These are phyloP conservation scores for Labeo calbasu DNA, from an alignment of 2,797 vertebrate species.

Conservation along the genomic window DNA sequence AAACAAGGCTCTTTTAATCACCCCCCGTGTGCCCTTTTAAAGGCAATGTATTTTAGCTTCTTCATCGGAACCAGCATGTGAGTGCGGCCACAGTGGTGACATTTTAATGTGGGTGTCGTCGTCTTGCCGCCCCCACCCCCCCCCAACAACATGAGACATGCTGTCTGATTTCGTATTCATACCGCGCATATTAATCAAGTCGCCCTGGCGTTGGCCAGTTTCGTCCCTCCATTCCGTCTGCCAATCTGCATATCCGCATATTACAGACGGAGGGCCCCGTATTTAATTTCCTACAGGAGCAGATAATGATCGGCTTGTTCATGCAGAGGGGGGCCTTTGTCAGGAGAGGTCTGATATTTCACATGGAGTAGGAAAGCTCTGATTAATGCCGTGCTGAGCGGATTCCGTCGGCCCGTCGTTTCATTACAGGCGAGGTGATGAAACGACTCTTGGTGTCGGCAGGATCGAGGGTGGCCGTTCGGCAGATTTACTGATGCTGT, in stretches of 20 bases:
- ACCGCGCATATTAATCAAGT: slow-evolving; percentile 89
- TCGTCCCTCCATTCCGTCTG: slow-evolving; percentile 66
- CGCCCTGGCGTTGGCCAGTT: slow-evolving; percentile 76
- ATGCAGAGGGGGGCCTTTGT: slow-evolving; percentile 89
- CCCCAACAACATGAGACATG: slow-evolving; percentile 73
- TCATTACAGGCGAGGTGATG: slow-evolving; percentile 70
- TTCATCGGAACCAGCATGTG: slow-evolving; percentile 56
- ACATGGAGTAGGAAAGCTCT: slow-evolving; percentile 65
- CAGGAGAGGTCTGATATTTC: slow-evolving; percentile 78
- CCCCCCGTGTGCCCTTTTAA: slow-evolving; percentile 49
- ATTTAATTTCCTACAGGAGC: slow-evolving; percentile 95
- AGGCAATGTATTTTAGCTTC: slow-evolving; percentile 50
- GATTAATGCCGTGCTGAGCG: slow-evolving; percentile 67
- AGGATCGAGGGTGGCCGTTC: slow-evolving; percentile 38
- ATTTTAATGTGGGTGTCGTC: slow-evolving; percentile 74
- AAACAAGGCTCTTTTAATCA: slow-evolving; percentile 53
- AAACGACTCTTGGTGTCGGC: slow-evolving; percentile 39
- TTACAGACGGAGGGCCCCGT: slow-evolving; percentile 79
- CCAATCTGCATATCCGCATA: slow-evolving; percentile 87
- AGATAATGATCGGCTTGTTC: slow-evolving; percentile 93
- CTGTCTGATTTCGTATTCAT: slow-evolving; percentile 88
- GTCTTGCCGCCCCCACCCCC: slow-evolving; percentile 24
- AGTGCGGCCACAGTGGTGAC: slow-evolving; percentile 73
- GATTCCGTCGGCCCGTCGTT: slow-evolving; percentile 62
- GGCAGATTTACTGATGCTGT: slow-evolving; percentile 62